Conservation (phyloP, 2,797 vertebrate species). For the Danio aesculapii region DNA sequence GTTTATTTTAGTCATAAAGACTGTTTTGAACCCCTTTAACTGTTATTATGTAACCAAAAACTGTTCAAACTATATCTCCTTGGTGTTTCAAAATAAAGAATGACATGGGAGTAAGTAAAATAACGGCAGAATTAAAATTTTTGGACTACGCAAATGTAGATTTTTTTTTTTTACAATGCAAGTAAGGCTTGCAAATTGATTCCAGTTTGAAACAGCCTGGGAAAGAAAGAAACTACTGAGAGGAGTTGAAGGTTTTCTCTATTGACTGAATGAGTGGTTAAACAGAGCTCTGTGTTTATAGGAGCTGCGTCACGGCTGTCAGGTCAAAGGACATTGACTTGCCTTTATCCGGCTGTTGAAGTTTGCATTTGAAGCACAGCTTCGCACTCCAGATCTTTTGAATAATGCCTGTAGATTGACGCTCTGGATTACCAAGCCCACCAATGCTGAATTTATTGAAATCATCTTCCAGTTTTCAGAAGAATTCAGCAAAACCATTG, state of each 20-base stretch:
- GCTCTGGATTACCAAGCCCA: background rate
- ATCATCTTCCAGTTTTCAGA: background rate
- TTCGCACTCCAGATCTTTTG: background rate
- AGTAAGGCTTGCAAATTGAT: background rate
- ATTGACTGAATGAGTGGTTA: slow-evolving; percentile 14
- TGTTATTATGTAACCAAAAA: background rate
- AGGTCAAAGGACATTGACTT: slow-evolving; percentile 53
- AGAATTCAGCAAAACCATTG: background rate
- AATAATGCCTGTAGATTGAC: background rate
- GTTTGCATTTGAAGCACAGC: background rate
- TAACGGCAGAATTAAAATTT: background rate
- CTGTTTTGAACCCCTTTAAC: background rate
- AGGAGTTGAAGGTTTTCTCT: background rate
- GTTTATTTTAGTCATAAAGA: background rate
- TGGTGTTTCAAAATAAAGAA: background rate
- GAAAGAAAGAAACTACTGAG: background rate
- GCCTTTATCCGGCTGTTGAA: slow-evolving; percentile 9
- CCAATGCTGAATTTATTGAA: background rate
- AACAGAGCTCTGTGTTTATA: slow-evolving; percentile 47
- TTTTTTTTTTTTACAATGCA: background rate
- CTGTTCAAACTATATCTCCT: background rate
- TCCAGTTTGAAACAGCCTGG: background rate
- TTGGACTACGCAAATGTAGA: background rate
- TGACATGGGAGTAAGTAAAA: background rate
- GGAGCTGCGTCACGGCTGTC: slow-evolving; percentile 28